A percentile compares a stretch with the other conserved stretches of the same genome.
Evolutionary conservation across 2,888 invertebrate genomes (phyloP).

Genomic region (Ormyrus thymus): DNA sequence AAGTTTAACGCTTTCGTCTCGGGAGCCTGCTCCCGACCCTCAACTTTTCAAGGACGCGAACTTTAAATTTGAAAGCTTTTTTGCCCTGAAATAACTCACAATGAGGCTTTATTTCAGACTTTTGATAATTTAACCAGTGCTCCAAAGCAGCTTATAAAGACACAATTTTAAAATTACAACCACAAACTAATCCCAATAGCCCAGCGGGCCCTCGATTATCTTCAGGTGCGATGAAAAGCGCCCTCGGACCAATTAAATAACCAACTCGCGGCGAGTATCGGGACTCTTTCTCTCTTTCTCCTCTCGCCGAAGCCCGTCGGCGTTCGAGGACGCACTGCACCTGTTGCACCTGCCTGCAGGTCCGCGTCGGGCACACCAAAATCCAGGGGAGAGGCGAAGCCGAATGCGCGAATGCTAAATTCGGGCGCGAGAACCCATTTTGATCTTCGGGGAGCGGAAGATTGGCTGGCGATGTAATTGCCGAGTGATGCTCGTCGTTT

Average conservation of each 20-base stretch:
- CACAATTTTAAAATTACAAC: not conserved
- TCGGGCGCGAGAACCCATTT: not conserved
- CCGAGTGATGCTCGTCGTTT: too few relatives aligned
- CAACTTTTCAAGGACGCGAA: too few relatives aligned
- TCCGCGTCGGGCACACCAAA: not conserved
- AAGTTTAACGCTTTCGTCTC: too few relatives aligned
- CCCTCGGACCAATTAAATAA: conserved; percentile 44
- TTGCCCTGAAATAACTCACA: too few relatives aligned
- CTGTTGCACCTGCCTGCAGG: conserved; percentile 45
- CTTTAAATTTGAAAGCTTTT: too few relatives aligned
- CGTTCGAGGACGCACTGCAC: conserved; percentile 6
- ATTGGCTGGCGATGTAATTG: too few relatives aligned
- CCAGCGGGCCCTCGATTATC: not conserved
- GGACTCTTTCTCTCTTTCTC: not conserved
- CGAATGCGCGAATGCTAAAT: conserved; percentile 16
- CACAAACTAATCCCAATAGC: not conserved
- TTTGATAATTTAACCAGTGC: too few relatives aligned
- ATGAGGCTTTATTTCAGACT: too few relatives aligned
- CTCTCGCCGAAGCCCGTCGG: not conserved
- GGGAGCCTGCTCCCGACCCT: too few relatives aligned
- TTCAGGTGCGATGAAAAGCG: conserved; percentile 10
- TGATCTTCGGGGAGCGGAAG: too few relatives aligned
- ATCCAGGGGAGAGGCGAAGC: not conserved
- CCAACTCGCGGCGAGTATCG: conserved; percentile 2
- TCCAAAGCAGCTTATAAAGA: too few relatives aligned